phyloP scores from a whole-genome alignment of 2,888 invertebrate species.

The Sesia apiformis region DNA sequence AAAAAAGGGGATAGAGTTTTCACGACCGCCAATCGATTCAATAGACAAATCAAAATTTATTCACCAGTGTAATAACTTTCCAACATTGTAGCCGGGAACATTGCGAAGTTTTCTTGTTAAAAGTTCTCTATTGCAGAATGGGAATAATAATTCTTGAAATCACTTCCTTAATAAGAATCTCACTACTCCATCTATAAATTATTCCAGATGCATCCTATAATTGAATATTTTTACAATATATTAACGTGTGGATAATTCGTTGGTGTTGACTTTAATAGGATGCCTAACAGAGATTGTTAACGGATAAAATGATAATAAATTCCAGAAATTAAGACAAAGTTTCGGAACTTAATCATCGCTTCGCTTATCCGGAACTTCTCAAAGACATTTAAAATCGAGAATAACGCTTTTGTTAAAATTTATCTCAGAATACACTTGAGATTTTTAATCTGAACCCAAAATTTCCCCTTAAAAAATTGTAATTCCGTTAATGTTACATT shows the following conservation, averaged over 20 bases:
- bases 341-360: too few species aligned
- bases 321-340: too few species aligned
- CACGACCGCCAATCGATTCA: slow-evolving; percentile 19
- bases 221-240: slow-evolving; percentile 3
- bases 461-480: too few species aligned
- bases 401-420: too few species aligned
- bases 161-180: slow-evolving; percentile 52
- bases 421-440: too few species aligned
- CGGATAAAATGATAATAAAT: too few species aligned
- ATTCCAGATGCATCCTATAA: slow-evolving; percentile 7
- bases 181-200: slow-evolving; percentile 25
- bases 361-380: too few species aligned
- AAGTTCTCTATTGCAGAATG: slow-evolving; percentile 68
- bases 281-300: too few species aligned
- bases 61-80: slow-evolving; percentile 52
- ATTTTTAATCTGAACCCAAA: too few species aligned
- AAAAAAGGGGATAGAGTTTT: not conserved
- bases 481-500: too few species aligned
- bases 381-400: too few species aligned
- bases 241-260: not conserved
- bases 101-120: slow-evolving; percentile 71
- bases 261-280: not conserved
- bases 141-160: slow-evolving; percentile 68
- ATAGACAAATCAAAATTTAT: slow-evolving; percentile 58
- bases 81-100: slow-evolving; percentile 61